Evolutionary conservation across 1,140 invertebrate species (phyloP), one percentile per base, ranked within the genome.

Genomic region (Sinella curviseta): DNA sequence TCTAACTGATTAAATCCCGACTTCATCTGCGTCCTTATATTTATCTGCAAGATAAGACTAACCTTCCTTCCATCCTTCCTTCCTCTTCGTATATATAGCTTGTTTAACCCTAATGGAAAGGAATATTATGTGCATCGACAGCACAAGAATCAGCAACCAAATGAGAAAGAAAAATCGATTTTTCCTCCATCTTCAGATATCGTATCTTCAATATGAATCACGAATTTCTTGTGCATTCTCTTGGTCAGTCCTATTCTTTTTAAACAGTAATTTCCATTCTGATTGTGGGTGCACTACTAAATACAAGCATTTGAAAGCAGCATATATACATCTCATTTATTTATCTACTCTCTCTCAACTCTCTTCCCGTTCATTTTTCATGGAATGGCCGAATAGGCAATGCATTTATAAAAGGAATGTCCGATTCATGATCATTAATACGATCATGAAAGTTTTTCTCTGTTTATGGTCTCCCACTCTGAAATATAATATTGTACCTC

Each of bases 131-230:
- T 48, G 39, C 39, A n/a, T n/a, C n/a, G n/a, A n/a, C n/a, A n/a
- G n/a, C n/a, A n/a, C n/a, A n/a, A n/a, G n/a, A n/a, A n/a, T n/a
- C n/a, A n/a, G n/a, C n/a, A n/a, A n/a, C n/a, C n/a, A n/a, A n/a
- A n/a, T n/a, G n/a, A n/a, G n/a, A n/a, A n/a, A n/a, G n/a, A n/a
- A n/a, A n/a, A n/a, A n/a, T n/a, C n/a, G n/a, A n/a, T n/a, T n/a
- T n/a, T n/a, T n/a, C n/a, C n/a, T n/a, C n/a, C n/a, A n/a, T n/a
- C 39, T 60, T 24, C 55, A 17, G 24, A 60, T 60, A 60, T 60
- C 55, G n/a, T 60, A 60, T 60, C 55, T 17, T 60, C 24, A 60
- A 60, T 60, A 60, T 60, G 55, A 24, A 60, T 60, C 55, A 60
- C 12, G 12, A n/a, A n/a, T 26, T 17, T 60, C 55, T 60, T 14